phyloP scores from a whole-genome alignment of 2,888 invertebrate genomes.

The Aphidoletes aphidimyza region DNA sequence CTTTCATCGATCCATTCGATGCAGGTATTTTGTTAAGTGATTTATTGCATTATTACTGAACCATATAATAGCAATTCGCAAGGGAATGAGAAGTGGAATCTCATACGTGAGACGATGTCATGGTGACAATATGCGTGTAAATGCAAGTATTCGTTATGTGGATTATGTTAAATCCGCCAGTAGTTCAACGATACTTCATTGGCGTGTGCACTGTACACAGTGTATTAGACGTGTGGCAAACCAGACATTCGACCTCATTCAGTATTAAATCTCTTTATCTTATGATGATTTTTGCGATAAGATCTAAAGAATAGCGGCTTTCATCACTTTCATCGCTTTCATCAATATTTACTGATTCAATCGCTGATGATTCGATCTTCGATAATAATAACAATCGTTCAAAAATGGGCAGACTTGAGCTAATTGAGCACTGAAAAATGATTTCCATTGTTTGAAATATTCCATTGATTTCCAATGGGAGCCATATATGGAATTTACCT shows the following conservation, averaged over 20 bases:
- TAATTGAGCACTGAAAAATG: not conserved
- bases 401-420: not conserved
- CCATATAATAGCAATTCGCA: not conserved
- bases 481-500: too few relatives aligned
- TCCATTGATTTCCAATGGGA: not conserved
- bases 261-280: not conserved
- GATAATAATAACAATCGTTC: not conserved
- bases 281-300: constrained; percentile 9
- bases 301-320: not conserved
- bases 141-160: not conserved
- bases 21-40: not conserved
- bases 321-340: not conserved
- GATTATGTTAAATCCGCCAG: not conserved
- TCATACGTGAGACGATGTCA: not conserved
- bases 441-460: not conserved
- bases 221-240: too few relatives aligned
- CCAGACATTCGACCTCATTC: not conserved
- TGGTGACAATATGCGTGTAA: not conserved
- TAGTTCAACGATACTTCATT: not conserved
- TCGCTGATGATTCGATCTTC: not conserved
- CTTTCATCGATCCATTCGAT: not conserved
- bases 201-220: too few relatives aligned
- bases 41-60: constrained; percentile 31
- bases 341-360: not conserved
- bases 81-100: not conserved